Conservation (phyloP, 2,113 vertebrate genomes). For the Origma solitaria region DNA sequence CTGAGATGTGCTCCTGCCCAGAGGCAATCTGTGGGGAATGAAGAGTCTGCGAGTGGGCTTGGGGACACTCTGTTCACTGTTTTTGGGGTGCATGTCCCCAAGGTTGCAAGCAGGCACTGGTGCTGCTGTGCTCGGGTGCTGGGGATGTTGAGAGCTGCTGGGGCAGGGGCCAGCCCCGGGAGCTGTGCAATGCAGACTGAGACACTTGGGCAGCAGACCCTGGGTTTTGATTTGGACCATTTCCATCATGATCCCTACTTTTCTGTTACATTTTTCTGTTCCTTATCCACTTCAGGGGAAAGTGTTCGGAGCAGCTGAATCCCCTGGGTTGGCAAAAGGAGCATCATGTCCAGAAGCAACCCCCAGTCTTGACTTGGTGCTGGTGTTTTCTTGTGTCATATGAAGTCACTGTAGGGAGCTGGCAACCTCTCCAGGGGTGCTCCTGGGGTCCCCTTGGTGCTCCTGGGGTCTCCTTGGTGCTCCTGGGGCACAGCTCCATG, state of each 20-base stretch:
- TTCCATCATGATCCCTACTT: neutral
- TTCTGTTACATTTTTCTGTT: neutral
- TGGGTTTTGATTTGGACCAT: neutral
- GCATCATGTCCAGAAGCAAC: accelerated
- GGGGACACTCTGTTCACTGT: neutral
- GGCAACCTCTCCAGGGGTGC: neutral
- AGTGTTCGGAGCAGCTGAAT: neutral
- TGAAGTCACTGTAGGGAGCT: neutral
- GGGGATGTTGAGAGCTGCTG: neutral
- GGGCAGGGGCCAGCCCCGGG: neutral
- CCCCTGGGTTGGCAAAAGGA: neutral
- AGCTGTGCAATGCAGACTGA: neutral
- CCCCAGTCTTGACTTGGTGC: neutral
- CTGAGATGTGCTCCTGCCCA: neutral
- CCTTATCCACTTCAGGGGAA: neutral
- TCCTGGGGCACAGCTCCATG: accelerated
- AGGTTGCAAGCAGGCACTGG: neutral
- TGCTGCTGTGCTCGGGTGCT: neutral
- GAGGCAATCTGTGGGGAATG: neutral
- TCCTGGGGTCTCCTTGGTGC: neutral
- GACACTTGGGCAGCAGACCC: neutral
- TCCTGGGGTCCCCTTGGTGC: no score
- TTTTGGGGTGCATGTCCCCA: neutral
- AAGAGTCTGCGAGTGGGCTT: neutral
- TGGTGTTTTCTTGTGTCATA: neutral